phyloP scores from a whole-genome alignment of 2,888 invertebrate genomes.

The Bombylius major region DNA sequence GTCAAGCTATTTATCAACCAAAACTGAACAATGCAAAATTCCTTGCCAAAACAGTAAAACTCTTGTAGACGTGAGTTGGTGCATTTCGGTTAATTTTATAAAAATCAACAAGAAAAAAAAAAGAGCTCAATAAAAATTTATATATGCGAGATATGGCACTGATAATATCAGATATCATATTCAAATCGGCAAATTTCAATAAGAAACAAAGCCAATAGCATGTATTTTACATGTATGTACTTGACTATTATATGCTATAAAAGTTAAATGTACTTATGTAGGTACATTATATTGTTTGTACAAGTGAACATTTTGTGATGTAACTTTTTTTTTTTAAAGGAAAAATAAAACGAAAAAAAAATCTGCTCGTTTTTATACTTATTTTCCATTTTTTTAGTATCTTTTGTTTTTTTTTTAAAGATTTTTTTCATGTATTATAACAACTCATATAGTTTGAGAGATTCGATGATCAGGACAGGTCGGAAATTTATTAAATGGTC shows the following conservation, averaged over 20 bases:
- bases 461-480: constrained; percentile 4
- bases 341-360: no score
- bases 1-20: not conserved
- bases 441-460: not conserved
- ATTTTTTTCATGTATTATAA: no score
- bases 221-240: no score
- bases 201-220: not conserved
- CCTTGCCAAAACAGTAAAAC: not conserved
- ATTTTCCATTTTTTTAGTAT: not conserved
- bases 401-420: not conserved
- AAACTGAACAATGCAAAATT: not conserved
- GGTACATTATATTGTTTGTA: no score
- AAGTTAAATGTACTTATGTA: no score
- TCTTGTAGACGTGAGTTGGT: not conserved
- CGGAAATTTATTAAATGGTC: constrained; percentile 8
- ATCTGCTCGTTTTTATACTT: not conserved
- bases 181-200: not conserved
- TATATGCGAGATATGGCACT: not conserved
- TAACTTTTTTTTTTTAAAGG: no score
- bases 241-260: no score
- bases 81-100: not conserved
- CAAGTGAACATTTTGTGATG: no score
- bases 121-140: not conserved
- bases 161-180: not conserved
- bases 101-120: not conserved